Base-by-base conservation (phyloP, 1,140 invertebrate species). In the Pseudomyrmex cubaensis region DNA sequence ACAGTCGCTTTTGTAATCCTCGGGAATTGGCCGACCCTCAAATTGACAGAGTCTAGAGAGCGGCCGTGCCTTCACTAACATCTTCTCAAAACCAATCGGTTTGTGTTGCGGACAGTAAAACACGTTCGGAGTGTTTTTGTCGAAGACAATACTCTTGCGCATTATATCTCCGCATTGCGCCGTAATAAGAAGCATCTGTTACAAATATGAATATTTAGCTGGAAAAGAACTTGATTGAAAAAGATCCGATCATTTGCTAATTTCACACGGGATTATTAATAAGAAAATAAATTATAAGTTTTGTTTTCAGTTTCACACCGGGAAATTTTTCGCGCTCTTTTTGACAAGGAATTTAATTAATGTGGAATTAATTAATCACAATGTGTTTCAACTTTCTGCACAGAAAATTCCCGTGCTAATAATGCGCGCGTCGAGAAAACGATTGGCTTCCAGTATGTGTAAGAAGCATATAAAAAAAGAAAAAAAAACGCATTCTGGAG, bases 61-160 rank as follows among this genome's bases (percentile, higher is more conserved):
- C 1, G 97, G 96, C 84, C 96, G 95, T 0, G 97, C 95, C 85
- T 95, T 95, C 2, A 96, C 96, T 72, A 96, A 96, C 90, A 96
- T 94, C 90, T 96, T 96, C 75, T 96, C 96, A 87, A 96, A 95
- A 8, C 95, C 95, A n/a, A 95, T 96, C 10, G 97, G 97, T 90
- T 97, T 97, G 67, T 97, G 95, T 91, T 97, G 96, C 2, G 97
- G 97, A 93, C 97, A 98, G 91, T 98, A 98, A 93, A 98, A 98
- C 0, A 97, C 96, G 88, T 97, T 96, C 1, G 97, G 97, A 1
- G 97, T 97, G 86, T 97, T 97, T 92, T 97, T 97, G 88, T 98
- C 97, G 89, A 96, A 98, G 35, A 98, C 97, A 85, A 98, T 98
- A 44, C 96, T 97, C 92, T 97, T 97, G 48, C 97, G 92, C 94